phyloP scores from a whole-genome alignment of 2,888 invertebrate genomes.

The Dryobota labecula region DNA sequence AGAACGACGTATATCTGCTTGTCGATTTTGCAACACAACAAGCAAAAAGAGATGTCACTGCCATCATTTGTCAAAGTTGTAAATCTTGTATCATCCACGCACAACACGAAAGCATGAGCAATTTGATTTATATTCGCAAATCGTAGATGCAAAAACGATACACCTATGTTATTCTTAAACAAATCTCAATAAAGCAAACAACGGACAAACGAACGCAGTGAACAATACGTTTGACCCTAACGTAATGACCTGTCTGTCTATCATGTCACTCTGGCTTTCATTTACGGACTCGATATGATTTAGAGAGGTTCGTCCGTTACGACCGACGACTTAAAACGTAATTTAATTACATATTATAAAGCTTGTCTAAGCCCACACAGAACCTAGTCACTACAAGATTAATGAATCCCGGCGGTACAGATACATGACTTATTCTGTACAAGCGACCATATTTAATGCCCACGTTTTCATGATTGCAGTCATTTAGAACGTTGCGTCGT shows the following conservation, averaged over 20 bases:
- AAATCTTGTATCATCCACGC: conserved; percentile 32
- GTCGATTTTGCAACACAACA: conserved; percentile 37
- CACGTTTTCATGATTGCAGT: conserved; percentile 65
- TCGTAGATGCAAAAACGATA: conserved; percentile 29
- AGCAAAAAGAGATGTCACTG: conserved; percentile 32
- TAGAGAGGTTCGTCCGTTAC: conserved; percentile 79
- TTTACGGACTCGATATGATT: conserved; percentile 82
- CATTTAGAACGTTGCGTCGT: conserved; percentile 50
- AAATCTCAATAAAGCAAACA: conserved; percentile 53
- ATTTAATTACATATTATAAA: conserved; percentile 85
- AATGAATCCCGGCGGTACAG: conserved; percentile 80
- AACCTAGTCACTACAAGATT: conserved; percentile 85
- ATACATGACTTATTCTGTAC: conserved; percentile 72
- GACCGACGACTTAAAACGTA: conserved; percentile 79
- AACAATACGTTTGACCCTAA: conserved; percentile 56
- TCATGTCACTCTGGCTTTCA: conserved; percentile 67
- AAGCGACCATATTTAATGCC: conserved; percentile 65
- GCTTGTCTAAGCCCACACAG: conserved; percentile 87
- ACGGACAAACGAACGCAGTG: conserved; percentile 53
- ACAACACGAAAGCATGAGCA: conserved; percentile 21
- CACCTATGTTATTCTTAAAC: conserved; percentile 23
- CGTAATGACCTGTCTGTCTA: conserved; percentile 65
- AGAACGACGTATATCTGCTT: conserved; percentile 15
- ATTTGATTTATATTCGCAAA: conserved; percentile 44
- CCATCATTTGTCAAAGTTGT: conserved; percentile 39